phyloP scores from a whole-genome alignment of 2,113 vertebrate genomes.

The Chiloscyllium plagiosum region DNA sequence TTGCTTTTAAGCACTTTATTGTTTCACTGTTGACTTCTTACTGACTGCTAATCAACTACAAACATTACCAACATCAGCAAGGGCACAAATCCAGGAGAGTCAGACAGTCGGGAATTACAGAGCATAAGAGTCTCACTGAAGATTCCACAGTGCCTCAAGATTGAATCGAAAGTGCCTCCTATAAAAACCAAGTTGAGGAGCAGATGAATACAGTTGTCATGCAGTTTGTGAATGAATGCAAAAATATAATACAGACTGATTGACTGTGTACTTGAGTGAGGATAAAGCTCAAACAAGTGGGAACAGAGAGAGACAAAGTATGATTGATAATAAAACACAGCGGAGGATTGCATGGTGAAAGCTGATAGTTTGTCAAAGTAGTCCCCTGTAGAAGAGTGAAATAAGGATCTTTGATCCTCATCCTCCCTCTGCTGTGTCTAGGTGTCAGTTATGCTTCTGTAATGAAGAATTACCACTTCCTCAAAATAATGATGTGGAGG shows the following conservation, averaged over 20 bases:
- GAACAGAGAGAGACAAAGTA: neutral
- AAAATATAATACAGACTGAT: neutral
- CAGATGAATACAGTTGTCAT: neutral
- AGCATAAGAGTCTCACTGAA: neutral
- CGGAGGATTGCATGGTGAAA: neutral
- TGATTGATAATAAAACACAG: neutral
- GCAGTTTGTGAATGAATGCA: neutral
- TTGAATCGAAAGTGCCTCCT: neutral
- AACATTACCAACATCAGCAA: constrained; percentile 20
- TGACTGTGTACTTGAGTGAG: neutral
- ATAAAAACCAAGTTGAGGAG: neutral
- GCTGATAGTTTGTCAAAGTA: neutral
- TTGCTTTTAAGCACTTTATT: neutral
- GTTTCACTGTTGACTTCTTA: constrained; percentile 30
- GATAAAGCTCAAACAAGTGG: neutral
- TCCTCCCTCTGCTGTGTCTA: neutral
- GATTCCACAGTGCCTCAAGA: neutral
- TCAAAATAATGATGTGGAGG: neutral
- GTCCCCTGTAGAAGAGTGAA: neutral
- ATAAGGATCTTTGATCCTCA: neutral
- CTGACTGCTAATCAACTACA: constrained; percentile 7
- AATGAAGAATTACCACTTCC: neutral
- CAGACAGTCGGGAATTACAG: neutral
- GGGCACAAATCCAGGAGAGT: neutral
- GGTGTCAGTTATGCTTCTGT: neutral